Evolutionary conservation across 1,140 invertebrate species (phyloP).

Genomic region (Drosophila sturtevanti): DNA sequence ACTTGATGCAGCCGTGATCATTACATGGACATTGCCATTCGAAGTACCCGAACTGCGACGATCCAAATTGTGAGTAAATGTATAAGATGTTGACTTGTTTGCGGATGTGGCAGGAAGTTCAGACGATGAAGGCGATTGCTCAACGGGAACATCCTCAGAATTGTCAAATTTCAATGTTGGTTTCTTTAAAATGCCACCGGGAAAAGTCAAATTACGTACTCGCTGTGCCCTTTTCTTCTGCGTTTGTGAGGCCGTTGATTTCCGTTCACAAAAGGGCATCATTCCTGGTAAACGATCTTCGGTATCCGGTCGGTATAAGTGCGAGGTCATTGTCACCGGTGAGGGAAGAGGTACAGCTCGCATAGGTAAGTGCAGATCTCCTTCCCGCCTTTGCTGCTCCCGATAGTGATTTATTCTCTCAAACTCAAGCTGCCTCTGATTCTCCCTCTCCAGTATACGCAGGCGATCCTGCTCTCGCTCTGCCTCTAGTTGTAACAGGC

Average conservation of each 20-base stretch:
- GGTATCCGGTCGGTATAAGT: slow-evolving; percentile 29
- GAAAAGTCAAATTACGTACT: slow-evolving; percentile 5
- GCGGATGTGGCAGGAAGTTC: too few relatives aligned
- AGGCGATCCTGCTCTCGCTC: slow-evolving; percentile 35
- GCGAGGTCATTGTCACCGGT: slow-evolving; percentile 36
- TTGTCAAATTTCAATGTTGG: background rate
- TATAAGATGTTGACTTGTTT: background rate
- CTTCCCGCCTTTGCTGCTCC: slow-evolving; percentile 5
- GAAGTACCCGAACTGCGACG: slow-evolving; percentile 49
- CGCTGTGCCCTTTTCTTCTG: background rate
- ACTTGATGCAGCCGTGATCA: background rate
- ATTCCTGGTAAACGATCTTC: slow-evolving; percentile 64
- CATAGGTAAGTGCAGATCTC: slow-evolving; percentile 13
- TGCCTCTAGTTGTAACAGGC: slow-evolving; percentile 30
- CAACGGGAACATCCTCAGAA: background rate
- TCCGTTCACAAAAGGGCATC: slow-evolving; percentile 36
- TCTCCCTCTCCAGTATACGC: slow-evolving; percentile 29
- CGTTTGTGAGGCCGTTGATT: background rate
- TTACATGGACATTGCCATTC: slow-evolving; percentile 43
- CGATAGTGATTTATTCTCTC: slow-evolving; percentile 11
- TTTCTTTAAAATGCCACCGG: background rate
- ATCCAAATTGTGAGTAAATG: slow-evolving; percentile 3
- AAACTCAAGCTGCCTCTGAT: slow-evolving; percentile 21
- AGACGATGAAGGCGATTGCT: background rate
- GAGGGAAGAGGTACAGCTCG: slow-evolving; percentile 9